These are phyloP conservation scores for Grantiella picta DNA, from an alignment of 2,113 vertebrate genomes.

Conservation along the genomic window DNA sequence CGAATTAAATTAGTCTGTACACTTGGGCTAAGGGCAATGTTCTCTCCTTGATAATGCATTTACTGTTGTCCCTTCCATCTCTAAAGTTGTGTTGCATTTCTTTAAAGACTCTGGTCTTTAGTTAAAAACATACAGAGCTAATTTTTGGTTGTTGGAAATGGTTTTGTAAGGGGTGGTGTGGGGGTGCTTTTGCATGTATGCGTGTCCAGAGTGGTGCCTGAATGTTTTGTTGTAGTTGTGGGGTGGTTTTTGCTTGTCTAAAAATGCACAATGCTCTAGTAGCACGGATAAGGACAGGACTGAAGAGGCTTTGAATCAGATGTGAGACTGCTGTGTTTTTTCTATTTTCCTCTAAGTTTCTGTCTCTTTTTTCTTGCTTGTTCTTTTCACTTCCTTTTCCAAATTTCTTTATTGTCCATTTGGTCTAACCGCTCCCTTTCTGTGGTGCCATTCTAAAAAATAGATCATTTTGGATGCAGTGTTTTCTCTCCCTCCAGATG, in stretches of 20 bases:
- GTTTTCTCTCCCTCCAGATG: not conserved
- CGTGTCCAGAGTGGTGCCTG: not conserved
- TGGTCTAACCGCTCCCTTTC: not conserved
- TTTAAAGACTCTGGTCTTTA: not conserved
- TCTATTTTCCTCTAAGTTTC: not conserved
- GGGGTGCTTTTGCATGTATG: not conserved
- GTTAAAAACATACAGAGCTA: not conserved
- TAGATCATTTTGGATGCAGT: not conserved
- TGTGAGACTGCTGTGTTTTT: not conserved
- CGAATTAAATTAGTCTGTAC: not conserved
- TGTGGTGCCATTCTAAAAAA: not conserved
- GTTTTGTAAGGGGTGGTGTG: not conserved
- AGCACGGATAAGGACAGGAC: not conserved
- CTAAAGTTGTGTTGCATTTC: not conserved
- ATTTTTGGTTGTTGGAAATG: not conserved
- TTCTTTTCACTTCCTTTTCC: not conserved
- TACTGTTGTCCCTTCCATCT: not conserved
- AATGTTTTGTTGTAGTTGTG: not conserved
- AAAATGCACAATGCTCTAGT: not conserved
- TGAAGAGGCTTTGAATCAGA: not conserved
- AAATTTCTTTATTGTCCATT: not conserved
- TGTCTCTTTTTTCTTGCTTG: not conserved
- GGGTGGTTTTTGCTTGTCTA: not conserved
- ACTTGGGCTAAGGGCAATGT: not conserved
- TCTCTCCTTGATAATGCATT: not conserved